phyloP scores from a whole-genome alignment of 2,113 vertebrate genomes.

The Grallaria varia region DNA sequence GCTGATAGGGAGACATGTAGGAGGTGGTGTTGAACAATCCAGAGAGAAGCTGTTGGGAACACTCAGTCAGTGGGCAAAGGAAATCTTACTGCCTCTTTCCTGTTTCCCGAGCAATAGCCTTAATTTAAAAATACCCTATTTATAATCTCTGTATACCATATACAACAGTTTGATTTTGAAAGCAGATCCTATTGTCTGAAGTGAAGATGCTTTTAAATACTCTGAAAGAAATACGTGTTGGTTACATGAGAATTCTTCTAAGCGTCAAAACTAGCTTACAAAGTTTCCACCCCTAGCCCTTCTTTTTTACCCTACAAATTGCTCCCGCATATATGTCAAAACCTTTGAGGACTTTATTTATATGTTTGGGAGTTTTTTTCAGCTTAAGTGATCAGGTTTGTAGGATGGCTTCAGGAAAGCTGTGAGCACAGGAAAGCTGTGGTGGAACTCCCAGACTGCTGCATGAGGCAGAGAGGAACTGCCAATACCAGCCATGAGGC shows the following conservation, averaged over 20 bases:
- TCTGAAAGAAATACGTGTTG: background rate
- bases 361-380: background rate
- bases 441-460: background rate
- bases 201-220: background rate
- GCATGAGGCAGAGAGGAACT: background rate
- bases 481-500: rapidly evolving
- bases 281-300: background rate
- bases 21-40: background rate
- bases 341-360: background rate
- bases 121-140: background rate
- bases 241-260: background rate
- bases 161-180: background rate
- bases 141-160: background rate
- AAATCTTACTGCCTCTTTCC: background rate
- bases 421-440: background rate
- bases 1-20: background rate
- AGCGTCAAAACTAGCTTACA: background rate
- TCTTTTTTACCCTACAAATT: background rate
- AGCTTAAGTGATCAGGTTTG: background rate
- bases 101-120: background rate
- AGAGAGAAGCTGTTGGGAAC: background rate
- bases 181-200: background rate
- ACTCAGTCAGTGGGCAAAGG: background rate
- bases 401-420: background rate
- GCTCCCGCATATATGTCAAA: background rate